Base-by-base conservation (phyloP, 2,113 vertebrate genomes). In the Hiodon tergisus region DNA sequence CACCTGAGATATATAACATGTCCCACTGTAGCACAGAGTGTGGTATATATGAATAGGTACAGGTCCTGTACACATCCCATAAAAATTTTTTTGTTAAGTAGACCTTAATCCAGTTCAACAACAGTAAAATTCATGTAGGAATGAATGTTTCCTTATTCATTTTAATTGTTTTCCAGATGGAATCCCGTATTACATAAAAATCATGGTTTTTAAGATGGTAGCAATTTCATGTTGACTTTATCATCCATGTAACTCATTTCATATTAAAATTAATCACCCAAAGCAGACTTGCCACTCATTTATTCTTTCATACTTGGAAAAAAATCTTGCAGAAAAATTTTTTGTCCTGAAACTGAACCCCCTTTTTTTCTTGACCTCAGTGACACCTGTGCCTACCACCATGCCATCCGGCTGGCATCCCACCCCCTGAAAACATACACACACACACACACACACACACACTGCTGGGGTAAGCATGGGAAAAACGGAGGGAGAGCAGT, bases 321-420 rank as follows among this genome's bases (percentile, higher is more conserved):
- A 67, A 69, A 76, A 62, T 77, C 67, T 78, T 76, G 60, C 17
- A 61, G 70, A 71, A 65, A 46, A 78, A n/a, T n/a, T n/a, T 78
- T 75, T 67, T 83, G 82, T 77, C 79, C 82, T 68, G 78, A 48
- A 76, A 66, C 76, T 85, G 82, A 85, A 82, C 82, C 75, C 75
- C 67, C n/a, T 63, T 51, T 78, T 53, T 67, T 73, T 71, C 3
- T 60, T 16, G 69, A 81, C 69, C 69, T 57, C 75, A 57, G 72
- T 75, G 77, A 79, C 80, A 84, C 81, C 84, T 84, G 81, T 81
- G 74, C 80, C 76, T 77, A 84, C 81, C 81, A 71, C 81, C 77
- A 58, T 78, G 77, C 82, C 81, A 81, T 81, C 81, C 80, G 84
- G 73, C 80, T 74, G 69, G 76, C 77, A 77, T 72, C 79, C 72